Base-by-base conservation (phyloP, 35 echinoderm and acorn worm species). In the Apostichopus parvimensis region DNA sequence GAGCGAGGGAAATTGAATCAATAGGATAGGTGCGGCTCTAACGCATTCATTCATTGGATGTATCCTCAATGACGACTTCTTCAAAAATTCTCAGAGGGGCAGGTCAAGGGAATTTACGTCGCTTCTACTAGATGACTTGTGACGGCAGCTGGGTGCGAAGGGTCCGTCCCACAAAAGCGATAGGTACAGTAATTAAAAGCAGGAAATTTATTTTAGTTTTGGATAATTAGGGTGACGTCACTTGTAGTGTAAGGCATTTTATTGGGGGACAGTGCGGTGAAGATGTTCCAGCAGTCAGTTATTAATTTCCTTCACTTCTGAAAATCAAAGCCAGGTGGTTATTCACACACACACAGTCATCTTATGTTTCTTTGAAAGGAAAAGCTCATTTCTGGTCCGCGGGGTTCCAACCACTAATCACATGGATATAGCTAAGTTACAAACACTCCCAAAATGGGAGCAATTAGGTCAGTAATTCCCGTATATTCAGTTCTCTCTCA, bases 1-100 rank as follows among this genome's bases (percentile, higher is more conserved):
- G 79, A 56, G 55, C 10, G 9, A n/a, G 79, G 79, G 79, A 82
- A 82, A 82, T 82, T 56, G 45, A 82, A 82, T 82, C 45, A 82
- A 68, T 68, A 68, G 64, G 64, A 18, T 10, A 68, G 11, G 18
- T 68, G 64, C 64, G 11, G 11, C 64, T 68, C 18, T 68, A 14
- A 68, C 18, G 9, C 64, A 11, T 68, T 11, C 10, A 17, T 82
- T 82, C 79, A 82, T 82, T 82, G 79, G 25, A 6, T 12, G 79
- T 15, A 82, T 82, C 79, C 79, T 68, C 64, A 18, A 68, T 68
- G 64, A 68, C 64, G 18, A 18, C 64, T 68, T 68, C 64, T 9
- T 68, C 64, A 3, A 68, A 68, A 68, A 45, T 45, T 18, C 64
- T 68, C 64, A 68, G 64, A 68, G 64, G 64, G 8, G 6, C 64